Percentiles rank a stretch among this genome's conserved stretches.
These are phyloP conservation scores for Asteroscopus sphinx DNA, from an alignment of 2,888 invertebrate genomes.

Conservation along the genomic window DNA sequence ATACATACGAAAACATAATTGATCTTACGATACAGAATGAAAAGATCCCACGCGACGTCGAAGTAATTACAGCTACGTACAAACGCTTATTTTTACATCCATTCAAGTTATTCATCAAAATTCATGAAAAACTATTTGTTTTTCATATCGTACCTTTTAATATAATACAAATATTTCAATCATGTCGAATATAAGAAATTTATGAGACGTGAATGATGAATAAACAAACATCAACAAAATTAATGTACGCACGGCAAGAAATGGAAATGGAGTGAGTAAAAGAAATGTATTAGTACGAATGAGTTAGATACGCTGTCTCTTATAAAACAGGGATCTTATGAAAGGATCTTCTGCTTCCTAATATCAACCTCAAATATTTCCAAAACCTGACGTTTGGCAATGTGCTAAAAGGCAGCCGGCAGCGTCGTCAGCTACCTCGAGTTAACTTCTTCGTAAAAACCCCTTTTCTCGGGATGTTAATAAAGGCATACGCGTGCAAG, in stretches of 20 bases:
- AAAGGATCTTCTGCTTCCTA: no score
- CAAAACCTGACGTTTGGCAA: no score
- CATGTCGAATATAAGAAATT: slow-evolving; percentile 35
- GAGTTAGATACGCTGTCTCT: not conserved
- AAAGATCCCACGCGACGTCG: slow-evolving; percentile 25
- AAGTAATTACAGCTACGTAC: slow-evolving; percentile 24
- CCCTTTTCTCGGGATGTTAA: no score
- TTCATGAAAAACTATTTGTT: slow-evolving; percentile 29
- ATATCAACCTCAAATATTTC: no score
- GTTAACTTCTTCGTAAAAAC: no score
- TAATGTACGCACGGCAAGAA: slow-evolving; percentile 34
- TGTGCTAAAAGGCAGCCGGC: no score
- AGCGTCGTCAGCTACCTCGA: no score
- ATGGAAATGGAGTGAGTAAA: slow-evolving; percentile 18
- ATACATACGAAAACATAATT: slow-evolving; percentile 27
- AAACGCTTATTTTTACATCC: slow-evolving; percentile 3
- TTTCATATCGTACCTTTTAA: slow-evolving; percentile 26
- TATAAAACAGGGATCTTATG: not conserved
- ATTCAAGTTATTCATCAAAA: slow-evolving; percentile 27
- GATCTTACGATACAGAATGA: slow-evolving; percentile 20
- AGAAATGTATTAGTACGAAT: slow-evolving; percentile 22
- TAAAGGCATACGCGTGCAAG: no score
- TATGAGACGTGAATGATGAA: slow-evolving; percentile 49
- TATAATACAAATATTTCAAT: slow-evolving; percentile 36
- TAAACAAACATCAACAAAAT: slow-evolving; percentile 42